Conservation (phyloP, 2,113 vertebrate species). For the Sigmodon hispidus region DNA sequence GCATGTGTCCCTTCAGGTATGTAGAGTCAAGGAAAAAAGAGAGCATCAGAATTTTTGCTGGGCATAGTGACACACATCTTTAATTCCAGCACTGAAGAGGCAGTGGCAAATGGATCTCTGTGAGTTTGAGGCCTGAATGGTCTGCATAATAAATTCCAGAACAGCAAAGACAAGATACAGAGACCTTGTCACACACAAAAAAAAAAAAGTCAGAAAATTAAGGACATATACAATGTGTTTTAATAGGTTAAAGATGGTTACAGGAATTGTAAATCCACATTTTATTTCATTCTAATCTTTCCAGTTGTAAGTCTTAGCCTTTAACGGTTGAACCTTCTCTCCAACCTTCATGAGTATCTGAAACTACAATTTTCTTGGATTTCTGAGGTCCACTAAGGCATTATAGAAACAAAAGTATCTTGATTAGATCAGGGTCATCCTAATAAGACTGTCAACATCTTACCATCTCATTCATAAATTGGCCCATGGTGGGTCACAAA, state of each 20-base stretch:
- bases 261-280: background rate
- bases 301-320: background rate
- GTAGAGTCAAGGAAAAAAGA: constrained; percentile 14
- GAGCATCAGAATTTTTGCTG: background rate
- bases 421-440: background rate
- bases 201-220: background rate
- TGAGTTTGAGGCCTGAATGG: background rate
- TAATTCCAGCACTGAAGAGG: background rate
- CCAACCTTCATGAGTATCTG: background rate
- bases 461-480: constrained; percentile 40
- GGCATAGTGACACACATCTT: background rate
- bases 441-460: background rate
- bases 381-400: background rate
- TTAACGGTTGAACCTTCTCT: background rate
- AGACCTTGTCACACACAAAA: background rate
- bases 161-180: background rate
- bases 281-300: background rate
- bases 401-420: background rate
- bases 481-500: background rate
- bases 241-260: constrained; percentile 11
- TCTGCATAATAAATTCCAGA: background rate
- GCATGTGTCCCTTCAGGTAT: background rate
- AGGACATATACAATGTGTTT: background rate
- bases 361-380: background rate
- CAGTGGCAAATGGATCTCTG: background rate